phyloP scores from a whole-genome alignment of 2,797 vertebrate species.

The Spheniscus humboldti region DNA sequence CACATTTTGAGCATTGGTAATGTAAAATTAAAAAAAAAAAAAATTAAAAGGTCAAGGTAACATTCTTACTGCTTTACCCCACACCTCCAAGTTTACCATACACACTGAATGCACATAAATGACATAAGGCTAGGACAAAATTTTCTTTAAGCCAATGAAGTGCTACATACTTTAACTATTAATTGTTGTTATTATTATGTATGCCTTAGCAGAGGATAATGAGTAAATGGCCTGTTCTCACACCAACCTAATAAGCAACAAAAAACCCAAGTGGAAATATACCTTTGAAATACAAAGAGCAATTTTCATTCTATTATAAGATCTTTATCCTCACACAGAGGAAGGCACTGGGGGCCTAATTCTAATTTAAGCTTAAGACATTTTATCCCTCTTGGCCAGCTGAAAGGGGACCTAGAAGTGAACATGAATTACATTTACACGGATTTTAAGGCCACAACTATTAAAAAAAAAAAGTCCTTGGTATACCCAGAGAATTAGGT shows the following conservation, averaged over 20 bases:
- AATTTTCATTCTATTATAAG: constrained; percentile 37
- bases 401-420: neutral
- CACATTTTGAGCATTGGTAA: neutral
- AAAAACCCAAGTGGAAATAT: neutral
- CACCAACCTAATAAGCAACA: neutral
- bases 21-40: neutral
- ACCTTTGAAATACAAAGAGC: constrained; percentile 18
- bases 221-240: neutral
- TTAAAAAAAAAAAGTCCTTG: neutral
- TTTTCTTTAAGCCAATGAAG: neutral
- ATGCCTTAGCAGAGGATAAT: neutral
- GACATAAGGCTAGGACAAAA: neutral
- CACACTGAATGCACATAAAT: neutral
- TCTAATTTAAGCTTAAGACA: constrained; percentile 40
- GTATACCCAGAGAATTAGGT: neutral
- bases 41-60: neutral
- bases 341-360: constrained; percentile 28
- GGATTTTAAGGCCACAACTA: neutral
- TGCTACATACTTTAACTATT: neutral
- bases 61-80: neutral
- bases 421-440: neutral
- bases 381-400: neutral
- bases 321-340: constrained; percentile 15
- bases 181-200: neutral
- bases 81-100: neutral